These are phyloP conservation scores for Thunnus maccoyii DNA, from an alignment of 2,113 vertebrate species.

Conservation along the genomic window DNA sequence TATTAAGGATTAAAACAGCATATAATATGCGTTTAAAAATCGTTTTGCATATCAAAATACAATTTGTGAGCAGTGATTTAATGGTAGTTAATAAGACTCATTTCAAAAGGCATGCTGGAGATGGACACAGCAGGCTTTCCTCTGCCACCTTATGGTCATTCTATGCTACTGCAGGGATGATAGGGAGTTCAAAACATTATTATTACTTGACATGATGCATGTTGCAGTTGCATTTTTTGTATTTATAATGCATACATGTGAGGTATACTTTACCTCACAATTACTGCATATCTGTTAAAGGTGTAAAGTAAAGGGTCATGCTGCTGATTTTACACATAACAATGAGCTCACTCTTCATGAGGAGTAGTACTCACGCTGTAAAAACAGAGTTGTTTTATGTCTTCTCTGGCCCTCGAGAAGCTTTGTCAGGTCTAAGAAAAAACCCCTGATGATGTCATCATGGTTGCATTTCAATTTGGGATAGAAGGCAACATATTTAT, in stretches of 20 bases:
- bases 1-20: slow-evolving; percentile 82
- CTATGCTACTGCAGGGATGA: slow-evolving; percentile 33
- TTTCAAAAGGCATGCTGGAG: slow-evolving; percentile 40
- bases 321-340: not conserved
- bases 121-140: slow-evolving; percentile 45
- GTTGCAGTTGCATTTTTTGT: not conserved
- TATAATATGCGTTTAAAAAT: slow-evolving; percentile 83
- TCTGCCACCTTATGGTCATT: slow-evolving; percentile 72
- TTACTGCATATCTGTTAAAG: not conserved
- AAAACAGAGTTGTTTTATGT: not conserved
- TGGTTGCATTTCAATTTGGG: too few relatives aligned
- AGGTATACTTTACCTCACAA: not conserved
- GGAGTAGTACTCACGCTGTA: too few relatives aligned
- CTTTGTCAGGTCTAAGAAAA: too few relatives aligned
- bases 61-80: slow-evolving; percentile 79
- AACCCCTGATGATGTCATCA: too few relatives aligned
- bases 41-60: slow-evolving; percentile 84
- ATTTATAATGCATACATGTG: not conserved
- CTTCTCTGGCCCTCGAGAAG: not conserved
- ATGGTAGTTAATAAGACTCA: slow-evolving; percentile 62
- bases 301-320: not conserved
- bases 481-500: not conserved
- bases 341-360: too few relatives aligned
- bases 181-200: not conserved
- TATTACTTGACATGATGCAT: not conserved